phyloP scores from a whole-genome alignment of 2,888 invertebrate species.

The Dynastes maya region DNA sequence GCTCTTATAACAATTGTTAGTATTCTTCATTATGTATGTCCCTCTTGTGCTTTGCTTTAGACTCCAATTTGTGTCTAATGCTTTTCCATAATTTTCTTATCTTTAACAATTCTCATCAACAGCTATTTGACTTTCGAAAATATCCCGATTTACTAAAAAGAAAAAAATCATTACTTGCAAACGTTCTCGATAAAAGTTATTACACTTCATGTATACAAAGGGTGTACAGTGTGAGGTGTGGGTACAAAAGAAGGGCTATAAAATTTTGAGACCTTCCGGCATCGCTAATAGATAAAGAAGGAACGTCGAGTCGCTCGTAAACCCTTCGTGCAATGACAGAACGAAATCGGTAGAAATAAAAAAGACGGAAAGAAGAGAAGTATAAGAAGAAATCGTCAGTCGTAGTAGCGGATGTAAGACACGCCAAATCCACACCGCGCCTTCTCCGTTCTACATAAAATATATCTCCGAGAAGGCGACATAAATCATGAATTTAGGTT shows the following conservation, averaged over 20 bases:
- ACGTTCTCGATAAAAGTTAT: conserved; percentile 8
- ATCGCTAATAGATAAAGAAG: conserved; percentile 41
- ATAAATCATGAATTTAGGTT: conserved; percentile 52
- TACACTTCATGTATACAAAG: not conserved
- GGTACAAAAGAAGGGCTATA: not conserved
- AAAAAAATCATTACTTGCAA: too few species aligned
- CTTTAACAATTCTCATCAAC: too few species aligned
- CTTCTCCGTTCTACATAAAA: conserved; percentile 45
- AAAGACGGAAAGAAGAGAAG: conserved; percentile 10
- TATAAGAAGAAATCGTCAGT: too few species aligned
- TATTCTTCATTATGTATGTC: too few species aligned
- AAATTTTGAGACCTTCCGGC: conserved; percentile 20
- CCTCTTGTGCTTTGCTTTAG: too few species aligned
- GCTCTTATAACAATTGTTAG: too few species aligned
- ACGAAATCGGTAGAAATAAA: conserved; percentile 32
- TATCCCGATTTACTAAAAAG: too few species aligned
- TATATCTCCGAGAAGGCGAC: conserved; percentile 48
- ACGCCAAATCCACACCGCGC: conserved; percentile 23
- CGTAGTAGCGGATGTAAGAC: conserved; percentile 10
- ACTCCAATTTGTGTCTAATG: too few species aligned
- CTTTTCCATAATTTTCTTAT: too few species aligned
- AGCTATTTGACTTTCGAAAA: too few species aligned
- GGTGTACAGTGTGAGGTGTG: not conserved
- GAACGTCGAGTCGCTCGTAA: conserved; percentile 27
- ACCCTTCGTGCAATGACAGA: conserved; percentile 26